Conservation (phyloP, 2,113 vertebrate genomes). For the Centropristis striata region DNA sequence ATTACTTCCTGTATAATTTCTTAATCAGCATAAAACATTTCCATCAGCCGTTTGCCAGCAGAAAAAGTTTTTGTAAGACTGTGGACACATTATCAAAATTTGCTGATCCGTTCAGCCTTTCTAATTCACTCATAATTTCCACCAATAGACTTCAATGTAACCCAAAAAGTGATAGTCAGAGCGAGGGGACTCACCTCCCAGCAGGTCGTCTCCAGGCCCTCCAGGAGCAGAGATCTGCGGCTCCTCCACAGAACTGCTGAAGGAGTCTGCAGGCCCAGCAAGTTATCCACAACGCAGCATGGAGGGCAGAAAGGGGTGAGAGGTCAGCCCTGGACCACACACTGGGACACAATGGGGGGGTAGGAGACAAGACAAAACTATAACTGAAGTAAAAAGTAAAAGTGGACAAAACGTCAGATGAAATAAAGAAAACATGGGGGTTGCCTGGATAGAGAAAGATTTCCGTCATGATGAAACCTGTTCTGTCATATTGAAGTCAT, state of each 20-base stretch:
- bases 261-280: constrained; percentile 88
- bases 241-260: constrained; percentile 89
- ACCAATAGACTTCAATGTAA: background rate
- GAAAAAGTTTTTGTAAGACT: background rate
- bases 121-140: background rate
- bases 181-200: constrained; percentile 89
- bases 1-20: constrained; percentile 28
- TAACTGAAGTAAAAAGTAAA: background rate
- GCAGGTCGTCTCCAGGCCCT: constrained; percentile 91
- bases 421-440: background rate
- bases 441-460: background rate
- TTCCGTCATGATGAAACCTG: background rate
- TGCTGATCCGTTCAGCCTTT: background rate
- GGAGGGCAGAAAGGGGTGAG: constrained; percentile 78
- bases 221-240: constrained; percentile 87
- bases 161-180: background rate
- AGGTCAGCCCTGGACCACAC: constrained; percentile 69
- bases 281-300: constrained; percentile 86
- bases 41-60: constrained; percentile 3
- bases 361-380: constrained; percentile 39
- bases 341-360: constrained; percentile 57
- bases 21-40: constrained; percentile 34
- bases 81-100: background rate
- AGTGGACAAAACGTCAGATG: background rate
- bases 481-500: background rate